Evolutionary conservation across 2,888 invertebrate species (phyloP).

Genomic region (Teleogryllus oceanicus): DNA sequence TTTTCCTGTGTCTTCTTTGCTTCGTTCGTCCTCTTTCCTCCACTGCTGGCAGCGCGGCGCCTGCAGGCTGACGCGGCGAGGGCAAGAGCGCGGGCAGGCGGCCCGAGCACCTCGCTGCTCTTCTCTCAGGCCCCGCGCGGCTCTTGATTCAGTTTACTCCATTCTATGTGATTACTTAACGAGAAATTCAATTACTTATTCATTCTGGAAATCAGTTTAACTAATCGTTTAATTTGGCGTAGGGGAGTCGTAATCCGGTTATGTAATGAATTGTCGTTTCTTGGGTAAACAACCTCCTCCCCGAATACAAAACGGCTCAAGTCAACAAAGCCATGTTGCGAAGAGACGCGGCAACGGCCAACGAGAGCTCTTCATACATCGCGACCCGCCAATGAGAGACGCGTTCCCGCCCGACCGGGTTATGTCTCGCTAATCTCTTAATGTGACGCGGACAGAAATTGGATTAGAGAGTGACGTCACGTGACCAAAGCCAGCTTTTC

Average conservation of each 20-base stretch:
- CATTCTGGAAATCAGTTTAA: slow-evolving; percentile 53
- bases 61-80: not conserved
- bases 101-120: not conserved
- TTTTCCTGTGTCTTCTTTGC: too few species aligned
- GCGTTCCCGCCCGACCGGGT: not conserved
- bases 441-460: slow-evolving; percentile 32
- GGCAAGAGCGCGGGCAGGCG: not conserved
- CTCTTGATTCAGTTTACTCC: slow-evolving; percentile 64
- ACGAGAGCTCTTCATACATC: slow-evolving; percentile 24
- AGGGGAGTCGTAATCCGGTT: slow-evolving; percentile 45
- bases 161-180: slow-evolving; percentile 57
- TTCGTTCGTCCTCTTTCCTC: too few species aligned
- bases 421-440: slow-evolving; percentile 27
- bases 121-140: not conserved
- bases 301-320: slow-evolving; percentile 25
- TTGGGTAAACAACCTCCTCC: slow-evolving; percentile 47
- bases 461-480: slow-evolving; percentile 33
- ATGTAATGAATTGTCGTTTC: slow-evolving; percentile 51
- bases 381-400: slow-evolving; percentile 26
- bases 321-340: slow-evolving; percentile 31
- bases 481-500: slow-evolving; percentile 31
- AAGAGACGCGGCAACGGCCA: slow-evolving; percentile 22
- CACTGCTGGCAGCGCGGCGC: too few species aligned
- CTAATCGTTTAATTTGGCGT: slow-evolving; percentile 51
- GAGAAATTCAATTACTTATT: slow-evolving; percentile 52